Conservation (phyloP, 1,140 invertebrate genomes). For the Cryptotermes secundus region DNA sequence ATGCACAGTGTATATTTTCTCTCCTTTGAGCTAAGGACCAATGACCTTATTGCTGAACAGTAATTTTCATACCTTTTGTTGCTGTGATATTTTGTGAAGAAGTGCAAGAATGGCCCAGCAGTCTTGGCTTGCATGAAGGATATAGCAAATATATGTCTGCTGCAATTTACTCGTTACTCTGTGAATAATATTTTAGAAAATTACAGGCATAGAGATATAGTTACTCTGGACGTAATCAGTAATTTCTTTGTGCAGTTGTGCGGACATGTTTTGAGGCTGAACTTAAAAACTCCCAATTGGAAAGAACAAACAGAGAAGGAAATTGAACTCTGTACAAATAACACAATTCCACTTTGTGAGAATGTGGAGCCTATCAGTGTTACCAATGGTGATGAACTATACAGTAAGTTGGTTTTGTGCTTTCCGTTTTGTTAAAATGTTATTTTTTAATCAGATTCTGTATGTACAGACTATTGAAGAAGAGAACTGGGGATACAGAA, state of each 20-base stretch:
- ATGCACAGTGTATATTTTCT: no score
- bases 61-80: no score
- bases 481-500: not conserved
- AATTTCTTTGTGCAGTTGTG: slow-evolving; percentile 55
- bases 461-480: not conserved
- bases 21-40: no score
- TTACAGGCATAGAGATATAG: no score
- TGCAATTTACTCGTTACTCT: no score
- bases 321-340: slow-evolving; percentile 78
- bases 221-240: no score
- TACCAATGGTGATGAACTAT: not conserved
- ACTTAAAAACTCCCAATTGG: slow-evolving; percentile 86
- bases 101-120: no score
- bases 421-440: not conserved
- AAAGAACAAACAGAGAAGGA: slow-evolving; percentile 75
- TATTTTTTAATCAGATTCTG: not conserved
- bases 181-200: no score
- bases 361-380: slow-evolving; percentile 39
- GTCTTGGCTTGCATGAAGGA: no score
- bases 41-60: no score
- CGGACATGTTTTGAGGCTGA: slow-evolving; percentile 66
- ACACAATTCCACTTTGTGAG: slow-evolving; percentile 72
- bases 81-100: no score
- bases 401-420: not conserved
- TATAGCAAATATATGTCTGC: no score